A percentile compares a stretch with the other conserved stretches of the same genome.
phyloP scores from a whole-genome alignment of 2,888 invertebrate species.

The Scaeva pyrastri region DNA sequence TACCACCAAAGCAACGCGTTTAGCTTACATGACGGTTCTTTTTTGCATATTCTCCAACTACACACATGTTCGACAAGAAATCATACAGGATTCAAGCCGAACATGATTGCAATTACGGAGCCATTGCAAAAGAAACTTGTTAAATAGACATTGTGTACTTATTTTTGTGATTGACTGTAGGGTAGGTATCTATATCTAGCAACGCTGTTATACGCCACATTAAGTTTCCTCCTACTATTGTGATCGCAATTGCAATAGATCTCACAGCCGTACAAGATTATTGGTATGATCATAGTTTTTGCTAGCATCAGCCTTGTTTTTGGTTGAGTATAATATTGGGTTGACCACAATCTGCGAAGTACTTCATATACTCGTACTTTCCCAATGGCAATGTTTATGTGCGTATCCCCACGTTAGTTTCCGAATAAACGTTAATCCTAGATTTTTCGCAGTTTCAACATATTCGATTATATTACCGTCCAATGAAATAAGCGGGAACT shows the following conservation, averaged over 20 bases:
- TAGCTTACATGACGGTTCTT: too few species aligned
- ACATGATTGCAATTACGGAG: neutral
- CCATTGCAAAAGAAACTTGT: too few species aligned
- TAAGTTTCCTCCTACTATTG: neutral
- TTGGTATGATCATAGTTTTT: neutral
- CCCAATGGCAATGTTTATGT: neutral
- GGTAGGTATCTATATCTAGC: too few species aligned
- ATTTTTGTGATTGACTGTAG: too few species aligned
- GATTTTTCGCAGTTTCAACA: conserved; percentile 6
- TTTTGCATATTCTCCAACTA: too few species aligned
- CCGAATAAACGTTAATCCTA: neutral
- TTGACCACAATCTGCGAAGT: conserved; percentile 10
- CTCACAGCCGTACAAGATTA: neutral
- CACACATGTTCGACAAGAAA: too few species aligned
- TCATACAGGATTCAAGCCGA: too few species aligned
- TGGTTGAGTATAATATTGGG: neutral
- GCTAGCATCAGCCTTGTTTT: neutral
- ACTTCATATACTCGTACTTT: neutral
- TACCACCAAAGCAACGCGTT: too few species aligned
- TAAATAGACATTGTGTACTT: too few species aligned
- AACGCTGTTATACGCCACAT: too few species aligned
- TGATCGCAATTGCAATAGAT: neutral
- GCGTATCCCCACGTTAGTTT: neutral
- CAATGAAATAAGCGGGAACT: conserved; percentile 9
- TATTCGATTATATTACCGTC: conserved; percentile 26